Conservation (phyloP, 2,113 vertebrate genomes). For the Platysternon megacephalum region DNA sequence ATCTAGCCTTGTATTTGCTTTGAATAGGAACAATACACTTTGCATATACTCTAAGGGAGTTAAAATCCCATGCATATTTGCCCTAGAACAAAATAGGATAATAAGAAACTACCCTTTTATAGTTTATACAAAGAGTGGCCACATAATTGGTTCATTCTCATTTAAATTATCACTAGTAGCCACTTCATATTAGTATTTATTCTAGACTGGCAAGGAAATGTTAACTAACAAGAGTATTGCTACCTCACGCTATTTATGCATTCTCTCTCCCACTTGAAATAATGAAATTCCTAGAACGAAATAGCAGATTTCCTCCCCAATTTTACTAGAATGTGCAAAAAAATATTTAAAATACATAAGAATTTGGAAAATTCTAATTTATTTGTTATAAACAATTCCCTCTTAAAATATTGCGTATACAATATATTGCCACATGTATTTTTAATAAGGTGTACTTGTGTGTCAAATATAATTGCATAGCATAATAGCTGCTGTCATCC, state of each 20-base stretch:
- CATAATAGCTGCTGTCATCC: neutral
- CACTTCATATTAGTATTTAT: neutral
- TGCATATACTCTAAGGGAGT: neutral
- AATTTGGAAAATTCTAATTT: neutral
- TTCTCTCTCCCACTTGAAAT: neutral
- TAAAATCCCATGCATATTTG: neutral
- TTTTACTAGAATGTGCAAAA: neutral
- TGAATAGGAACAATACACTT: neutral
- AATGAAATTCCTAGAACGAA: neutral
- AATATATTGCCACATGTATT: neutral
- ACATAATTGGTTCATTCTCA: neutral
- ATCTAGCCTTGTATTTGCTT: neutral
- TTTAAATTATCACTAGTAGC: neutral
- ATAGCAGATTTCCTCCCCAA: neutral
- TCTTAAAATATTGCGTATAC: neutral
- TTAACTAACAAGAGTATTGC: neutral
- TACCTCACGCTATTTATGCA: neutral
- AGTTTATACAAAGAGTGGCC: neutral
- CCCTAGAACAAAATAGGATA: neutral
- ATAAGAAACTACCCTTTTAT: neutral
- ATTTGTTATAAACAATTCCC: neutral
- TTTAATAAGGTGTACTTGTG: neutral
- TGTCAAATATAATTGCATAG: conserved; percentile 11
- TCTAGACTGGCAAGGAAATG: neutral
- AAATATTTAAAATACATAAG: neutral